Percentiles rank a stretch among this genome's conserved stretches.
phyloP scores from a whole-genome alignment of 2,888 invertebrate species.

The Ellobium chinense region DNA sequence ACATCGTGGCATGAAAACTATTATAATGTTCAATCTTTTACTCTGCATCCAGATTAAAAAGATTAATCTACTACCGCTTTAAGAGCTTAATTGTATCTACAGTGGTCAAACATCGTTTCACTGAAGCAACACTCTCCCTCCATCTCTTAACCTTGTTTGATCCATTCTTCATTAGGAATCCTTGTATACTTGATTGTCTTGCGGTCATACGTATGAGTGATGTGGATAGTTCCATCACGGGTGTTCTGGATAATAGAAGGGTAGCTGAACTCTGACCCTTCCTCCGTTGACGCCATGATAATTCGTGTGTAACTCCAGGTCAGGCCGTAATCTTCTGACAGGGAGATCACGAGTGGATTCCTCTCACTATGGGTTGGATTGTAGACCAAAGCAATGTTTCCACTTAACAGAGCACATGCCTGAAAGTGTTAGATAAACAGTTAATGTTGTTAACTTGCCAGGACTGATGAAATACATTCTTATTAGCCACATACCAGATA shows the following conservation, averaged over 20 bases:
- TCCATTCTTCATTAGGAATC: slow-evolving; percentile 52
- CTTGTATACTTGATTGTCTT: slow-evolving; percentile 52
- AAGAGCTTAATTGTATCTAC: too few species aligned
- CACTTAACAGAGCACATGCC: slow-evolving; percentile 45
- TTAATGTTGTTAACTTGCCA: too few species aligned
- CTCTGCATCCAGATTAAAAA: too few species aligned
- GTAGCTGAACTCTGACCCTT: slow-evolving; percentile 49
- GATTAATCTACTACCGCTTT: too few species aligned
- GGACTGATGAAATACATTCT: too few species aligned
- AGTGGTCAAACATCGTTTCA: too few species aligned
- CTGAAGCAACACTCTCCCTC: too few species aligned
- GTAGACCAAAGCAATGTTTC: slow-evolving; percentile 46
- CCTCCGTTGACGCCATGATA: slow-evolving; percentile 22
- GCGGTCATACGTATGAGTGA: slow-evolving; percentile 52
- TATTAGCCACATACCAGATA: too few species aligned
- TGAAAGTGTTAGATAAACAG: too few species aligned
- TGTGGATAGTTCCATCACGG: slow-evolving; percentile 45
- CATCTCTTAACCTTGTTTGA: slow-evolving; percentile 1
- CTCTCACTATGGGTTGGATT: slow-evolving; percentile 47
- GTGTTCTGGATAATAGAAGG: slow-evolving; percentile 49
- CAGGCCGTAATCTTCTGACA: slow-evolving; percentile 31
- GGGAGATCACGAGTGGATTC: slow-evolving; percentile 23
- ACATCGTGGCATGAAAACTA: too few species aligned
- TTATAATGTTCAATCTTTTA: too few species aligned
- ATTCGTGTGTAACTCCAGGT: slow-evolving; percentile 48